Base-by-base conservation (phyloP, 2,888 invertebrate species). In the Marasmarcha lunaedactyla region DNA sequence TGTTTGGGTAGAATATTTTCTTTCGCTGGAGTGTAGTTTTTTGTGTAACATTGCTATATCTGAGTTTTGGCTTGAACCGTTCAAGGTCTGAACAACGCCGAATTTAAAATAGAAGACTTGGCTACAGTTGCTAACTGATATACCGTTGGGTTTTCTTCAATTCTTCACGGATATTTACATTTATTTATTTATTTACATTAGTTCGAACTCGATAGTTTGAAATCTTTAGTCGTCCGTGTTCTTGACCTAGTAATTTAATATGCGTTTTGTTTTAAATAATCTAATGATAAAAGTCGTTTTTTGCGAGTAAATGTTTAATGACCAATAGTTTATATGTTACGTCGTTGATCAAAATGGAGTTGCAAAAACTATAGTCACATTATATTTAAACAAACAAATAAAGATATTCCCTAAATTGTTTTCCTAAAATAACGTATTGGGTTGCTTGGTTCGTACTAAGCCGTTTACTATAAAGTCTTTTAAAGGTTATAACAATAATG, bases 11-110 rank as follows among this genome's bases (percentile, higher is more conserved):
- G 6, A 3, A 30, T 30, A n/a, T 30, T 30, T 30, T 30, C 30
- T 20, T 20, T 20, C 7, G 7, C 7, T 20, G 7, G n/a, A 25
- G 25, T 6, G 25, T 9, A 25, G 25, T 25, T 14, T 12, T 39
- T 41, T 43, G 41, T 41, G 39, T 37, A 14, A 26, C 25, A 38
- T 38, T 43, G 43, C 37, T 37, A 41, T 39, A 39, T 49, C 49
- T 49, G 47, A 52, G 47, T 49, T 49, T 54, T 52, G 52, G 51
- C 46, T 50, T 51, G 39, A 50, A 53, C 47, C 40, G 39, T 49
- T 55, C 59, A 63, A 61, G 63, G 60, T 53, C 54, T 44, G 15
- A 39, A 39, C 35, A 44, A 43, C 40, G 46, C 42, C 41, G 44
- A 39, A 20, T 20, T 20, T 7, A 20, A 20, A 20, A 20, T 20